A percentile compares a stretch with the other conserved stretches of the same genome.
phyloP scores from a whole-genome alignment of 2,113 vertebrate species.

The Cacatua alba region DNA sequence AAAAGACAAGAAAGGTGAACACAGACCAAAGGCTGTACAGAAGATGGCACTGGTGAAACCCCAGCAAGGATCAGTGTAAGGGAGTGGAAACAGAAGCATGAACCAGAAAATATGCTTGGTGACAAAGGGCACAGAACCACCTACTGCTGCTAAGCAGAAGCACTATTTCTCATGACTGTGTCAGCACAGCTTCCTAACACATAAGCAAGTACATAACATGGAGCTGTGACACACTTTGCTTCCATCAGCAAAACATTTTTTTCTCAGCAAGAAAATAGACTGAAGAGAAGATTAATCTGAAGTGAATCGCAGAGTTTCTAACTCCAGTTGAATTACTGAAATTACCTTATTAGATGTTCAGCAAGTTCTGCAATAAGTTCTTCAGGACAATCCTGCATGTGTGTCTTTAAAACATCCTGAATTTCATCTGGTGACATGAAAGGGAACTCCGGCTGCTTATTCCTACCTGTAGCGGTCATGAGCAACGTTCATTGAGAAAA shows the following conservation, averaged over 20 bases:
- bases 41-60: not conserved
- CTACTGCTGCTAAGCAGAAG: not conserved
- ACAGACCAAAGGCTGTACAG: not conserved
- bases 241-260: not conserved
- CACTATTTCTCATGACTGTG: not conserved
- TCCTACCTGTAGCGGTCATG: slow-evolving; percentile 75
- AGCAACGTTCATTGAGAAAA: not conserved
- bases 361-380: slow-evolving; percentile 89
- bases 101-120: not conserved
- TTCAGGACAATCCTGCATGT: slow-evolving; percentile 85
- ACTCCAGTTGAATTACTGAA: not conserved
- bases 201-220: not conserved
- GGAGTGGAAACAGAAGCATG: not conserved
- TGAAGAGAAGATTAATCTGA: not conserved
- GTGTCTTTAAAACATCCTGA: slow-evolving; percentile 81
- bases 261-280: not conserved
- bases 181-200: not conserved
- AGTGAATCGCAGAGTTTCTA: not conserved
- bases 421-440: slow-evolving; percentile 91
- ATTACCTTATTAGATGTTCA: slow-evolving; percentile 83
- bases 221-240: not conserved
- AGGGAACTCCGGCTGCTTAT: slow-evolving; percentile 78
- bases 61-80: not conserved
- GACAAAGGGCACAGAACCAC: not conserved
- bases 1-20: not conserved